A percentile compares a stretch with the other conserved stretches of the same genome.
Conservation (phyloP, 2,113 vertebrate genomes). For the Nansenia antarctica region DNA sequence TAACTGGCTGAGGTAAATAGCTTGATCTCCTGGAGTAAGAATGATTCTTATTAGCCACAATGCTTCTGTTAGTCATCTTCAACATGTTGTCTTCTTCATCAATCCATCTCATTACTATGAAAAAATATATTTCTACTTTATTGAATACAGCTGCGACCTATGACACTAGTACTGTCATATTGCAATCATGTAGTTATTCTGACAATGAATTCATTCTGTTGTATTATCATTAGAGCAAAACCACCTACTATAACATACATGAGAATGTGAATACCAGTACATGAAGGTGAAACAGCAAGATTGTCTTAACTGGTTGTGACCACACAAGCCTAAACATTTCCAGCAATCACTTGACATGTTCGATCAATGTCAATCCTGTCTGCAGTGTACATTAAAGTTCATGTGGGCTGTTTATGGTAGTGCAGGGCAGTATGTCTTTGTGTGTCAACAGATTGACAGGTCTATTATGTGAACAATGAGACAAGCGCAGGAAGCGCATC, state of each 20-base stretch:
- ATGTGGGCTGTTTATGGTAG: neutral
- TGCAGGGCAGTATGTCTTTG: neutral
- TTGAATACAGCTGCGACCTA: too few species aligned
- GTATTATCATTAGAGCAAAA: neutral
- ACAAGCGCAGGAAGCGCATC: neutral
- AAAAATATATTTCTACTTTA: too few species aligned
- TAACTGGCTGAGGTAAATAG: neutral
- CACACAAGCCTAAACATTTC: too few species aligned
- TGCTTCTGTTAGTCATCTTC: neutral
- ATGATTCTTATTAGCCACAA: neutral
- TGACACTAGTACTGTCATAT: too few species aligned
- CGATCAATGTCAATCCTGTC: too few species aligned
- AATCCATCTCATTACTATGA: neutral
- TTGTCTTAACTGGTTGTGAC: too few species aligned
- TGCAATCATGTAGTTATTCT: too few species aligned
- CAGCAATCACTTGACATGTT: too few species aligned
- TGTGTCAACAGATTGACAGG: neutral
- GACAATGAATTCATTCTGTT: neutral
- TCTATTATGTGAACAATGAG: neutral
- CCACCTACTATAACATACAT: too few species aligned
- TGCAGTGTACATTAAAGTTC: too few species aligned
- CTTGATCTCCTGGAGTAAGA: conserved; percentile 10
- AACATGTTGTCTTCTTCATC: neutral
- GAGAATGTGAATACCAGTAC: too few species aligned
- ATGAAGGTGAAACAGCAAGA: too few species aligned